Conservation (phyloP, 2,888 invertebrate species). For the Cantharis flavilabris region DNA sequence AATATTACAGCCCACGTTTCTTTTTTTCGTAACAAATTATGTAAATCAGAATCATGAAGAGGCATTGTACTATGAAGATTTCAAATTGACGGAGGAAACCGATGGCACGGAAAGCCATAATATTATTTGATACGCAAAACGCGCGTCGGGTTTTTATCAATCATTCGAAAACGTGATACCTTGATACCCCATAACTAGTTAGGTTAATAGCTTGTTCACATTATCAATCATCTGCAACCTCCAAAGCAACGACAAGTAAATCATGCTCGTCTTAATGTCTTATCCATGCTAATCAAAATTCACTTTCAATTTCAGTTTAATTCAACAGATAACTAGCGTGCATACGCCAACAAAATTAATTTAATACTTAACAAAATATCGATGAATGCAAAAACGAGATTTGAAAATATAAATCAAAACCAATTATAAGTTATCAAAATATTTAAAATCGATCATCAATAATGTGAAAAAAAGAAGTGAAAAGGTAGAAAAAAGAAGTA, state of each 20-base stretch:
- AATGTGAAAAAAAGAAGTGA: background rate
- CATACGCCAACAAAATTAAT: background rate
- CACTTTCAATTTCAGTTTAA: conserved; percentile 12
- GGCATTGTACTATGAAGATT: background rate
- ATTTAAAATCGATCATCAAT: background rate
- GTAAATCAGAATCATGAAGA: background rate
- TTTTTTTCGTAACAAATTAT: background rate
- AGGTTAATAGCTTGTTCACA: conserved; percentile 37
- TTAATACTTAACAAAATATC: background rate
- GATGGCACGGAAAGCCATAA: background rate
- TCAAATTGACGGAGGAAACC: background rate
- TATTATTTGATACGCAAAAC: background rate
- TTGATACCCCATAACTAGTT: conserved; percentile 36
- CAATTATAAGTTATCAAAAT: background rate
- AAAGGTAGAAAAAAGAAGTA: background rate
- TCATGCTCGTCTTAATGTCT: conserved; percentile 11
- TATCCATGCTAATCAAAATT: conserved; percentile 20
- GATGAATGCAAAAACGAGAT: background rate
- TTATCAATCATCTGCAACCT: conserved; percentile 37
- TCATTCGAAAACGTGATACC: conserved; percentile 22
- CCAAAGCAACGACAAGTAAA: conserved; percentile 24
- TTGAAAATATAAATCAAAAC: background rate
- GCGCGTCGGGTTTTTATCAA: conserved; percentile 10
- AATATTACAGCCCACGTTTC: conserved; percentile 2
- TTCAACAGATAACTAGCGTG: background rate